Conservation (phyloP, 2,797 vertebrate species). For the Myioborus melanocephalus region DNA sequence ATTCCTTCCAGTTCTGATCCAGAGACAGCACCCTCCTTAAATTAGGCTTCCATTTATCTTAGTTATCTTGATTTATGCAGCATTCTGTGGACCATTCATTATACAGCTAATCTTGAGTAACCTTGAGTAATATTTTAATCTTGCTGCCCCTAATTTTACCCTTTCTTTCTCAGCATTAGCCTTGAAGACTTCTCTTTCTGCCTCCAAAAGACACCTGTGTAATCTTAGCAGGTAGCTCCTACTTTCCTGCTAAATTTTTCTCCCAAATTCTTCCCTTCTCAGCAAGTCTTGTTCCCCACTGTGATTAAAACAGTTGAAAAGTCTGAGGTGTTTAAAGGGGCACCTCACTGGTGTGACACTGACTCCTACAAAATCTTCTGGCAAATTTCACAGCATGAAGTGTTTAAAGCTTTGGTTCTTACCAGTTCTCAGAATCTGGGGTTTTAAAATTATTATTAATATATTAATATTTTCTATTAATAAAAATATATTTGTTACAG, state of each 20-base stretch:
- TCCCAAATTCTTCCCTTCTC: background rate
- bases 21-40: slow-evolving; percentile 23
- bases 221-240: background rate
- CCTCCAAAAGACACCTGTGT: background rate
- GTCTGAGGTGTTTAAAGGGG: background rate
- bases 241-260: background rate
- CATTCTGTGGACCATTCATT: slow-evolving; percentile 17
- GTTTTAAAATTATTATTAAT: background rate
- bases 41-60: slow-evolving; percentile 58
- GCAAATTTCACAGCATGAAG: background rate
- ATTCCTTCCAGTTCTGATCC: slow-evolving; percentile 8
- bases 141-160: slow-evolving; percentile 32
- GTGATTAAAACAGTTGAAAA: background rate
- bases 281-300: background rate
- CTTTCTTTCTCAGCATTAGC: background rate
- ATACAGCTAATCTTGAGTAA: slow-evolving; percentile 48
- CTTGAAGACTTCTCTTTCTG: background rate
- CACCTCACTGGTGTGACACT: background rate
- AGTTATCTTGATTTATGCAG: slow-evolving; percentile 59
- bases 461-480: too few relatives aligned
- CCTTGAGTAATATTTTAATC: slow-evolving; percentile 58
- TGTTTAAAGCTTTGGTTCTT: background rate
- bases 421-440: background rate
- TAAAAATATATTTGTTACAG: background rate
- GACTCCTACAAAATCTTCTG: background rate